Percentiles rank a stretch among this genome's conserved stretches.
Evolutionary conservation across 2,888 invertebrate genomes (phyloP).

Genomic region (Podabrus alpinus): DNA sequence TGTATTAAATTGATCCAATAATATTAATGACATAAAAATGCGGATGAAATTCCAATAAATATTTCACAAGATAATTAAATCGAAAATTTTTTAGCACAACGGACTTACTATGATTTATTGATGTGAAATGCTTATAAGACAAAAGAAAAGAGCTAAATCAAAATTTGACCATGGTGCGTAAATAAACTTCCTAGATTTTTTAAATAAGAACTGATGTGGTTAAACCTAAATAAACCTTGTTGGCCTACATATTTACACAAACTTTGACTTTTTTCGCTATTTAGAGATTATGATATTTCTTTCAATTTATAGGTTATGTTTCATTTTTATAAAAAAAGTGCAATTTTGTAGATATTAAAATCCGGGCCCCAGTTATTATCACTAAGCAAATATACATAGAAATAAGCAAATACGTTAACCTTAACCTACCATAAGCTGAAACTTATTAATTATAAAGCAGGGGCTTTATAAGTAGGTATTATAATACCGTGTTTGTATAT

Average conservation of each 20-base stretch:
- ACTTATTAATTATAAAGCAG: neutral
- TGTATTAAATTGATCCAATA: too few relatives aligned
- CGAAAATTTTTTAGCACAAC: neutral
- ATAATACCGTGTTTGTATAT: neutral
- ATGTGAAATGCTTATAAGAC: neutral
- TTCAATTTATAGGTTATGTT: too few relatives aligned
- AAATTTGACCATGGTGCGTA: neutral
- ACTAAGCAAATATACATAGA: too few relatives aligned
- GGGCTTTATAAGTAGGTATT: neutral
- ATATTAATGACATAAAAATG: too few relatives aligned
- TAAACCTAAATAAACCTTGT: too few relatives aligned
- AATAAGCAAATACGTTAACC: neutral
- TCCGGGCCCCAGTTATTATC: too few relatives aligned
- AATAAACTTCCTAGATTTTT: neutral
- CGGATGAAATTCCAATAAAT: neutral
- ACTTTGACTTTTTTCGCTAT: too few relatives aligned
- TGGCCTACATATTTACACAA: too few relatives aligned
- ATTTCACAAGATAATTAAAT: neutral
- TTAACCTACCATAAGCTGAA: neutral
- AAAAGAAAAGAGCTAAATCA: neutral
- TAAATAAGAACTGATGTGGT: too few relatives aligned
- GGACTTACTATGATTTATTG: neutral
- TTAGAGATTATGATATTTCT: too few relatives aligned
- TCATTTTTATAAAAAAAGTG: too few relatives aligned
- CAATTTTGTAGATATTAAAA: too few relatives aligned